phyloP scores from a whole-genome alignment of 2,797 vertebrate species.

The Hyperoplus immaculatus region DNA sequence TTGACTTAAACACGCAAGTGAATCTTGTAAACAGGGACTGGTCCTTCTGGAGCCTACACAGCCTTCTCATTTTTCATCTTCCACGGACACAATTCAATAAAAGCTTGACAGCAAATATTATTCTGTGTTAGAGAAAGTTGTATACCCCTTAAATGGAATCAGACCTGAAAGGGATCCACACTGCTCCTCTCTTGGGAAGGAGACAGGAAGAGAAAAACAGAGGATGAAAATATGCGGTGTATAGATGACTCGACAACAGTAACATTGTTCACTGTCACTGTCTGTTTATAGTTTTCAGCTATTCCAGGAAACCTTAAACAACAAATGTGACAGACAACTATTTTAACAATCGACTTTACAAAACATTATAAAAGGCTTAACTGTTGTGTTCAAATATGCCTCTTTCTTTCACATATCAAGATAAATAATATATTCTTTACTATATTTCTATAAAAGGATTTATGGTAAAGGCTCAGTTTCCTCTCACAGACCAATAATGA shows the following conservation, averaged over 20 bases:
- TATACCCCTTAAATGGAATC: slow-evolving; percentile 74
- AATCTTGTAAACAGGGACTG: slow-evolving; percentile 47
- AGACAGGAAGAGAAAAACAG: slow-evolving; percentile 37
- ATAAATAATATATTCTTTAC: no score
- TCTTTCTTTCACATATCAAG: slow-evolving; percentile 65
- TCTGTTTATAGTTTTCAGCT: slow-evolving; percentile 32
- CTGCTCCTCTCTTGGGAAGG: slow-evolving; percentile 59
- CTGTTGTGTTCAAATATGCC: slow-evolving; percentile 79
- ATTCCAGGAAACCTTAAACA: slow-evolving; percentile 29
- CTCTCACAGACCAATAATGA: background rate
- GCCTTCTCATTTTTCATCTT: slow-evolving; percentile 27
- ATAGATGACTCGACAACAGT: slow-evolving; percentile 18
- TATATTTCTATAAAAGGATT: slow-evolving; percentile 77
- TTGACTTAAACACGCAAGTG: slow-evolving; percentile 11
- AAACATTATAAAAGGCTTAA: slow-evolving; percentile 47
- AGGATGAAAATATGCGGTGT: slow-evolving; percentile 15
- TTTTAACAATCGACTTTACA: slow-evolving; percentile 39
- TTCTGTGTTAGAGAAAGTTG: slow-evolving; percentile 75
- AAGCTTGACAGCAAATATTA: slow-evolving; percentile 80
- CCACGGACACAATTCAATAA: slow-evolving; percentile 62
- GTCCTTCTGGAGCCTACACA: slow-evolving; percentile 25
- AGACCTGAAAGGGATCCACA: slow-evolving; percentile 67
- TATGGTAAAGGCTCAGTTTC: slow-evolving; percentile 56
- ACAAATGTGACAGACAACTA: slow-evolving; percentile 7
- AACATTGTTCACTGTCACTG: slow-evolving; percentile 15